Conservation (phyloP, 23 tunicate genomes). For the Ascidia mentula region DNA sequence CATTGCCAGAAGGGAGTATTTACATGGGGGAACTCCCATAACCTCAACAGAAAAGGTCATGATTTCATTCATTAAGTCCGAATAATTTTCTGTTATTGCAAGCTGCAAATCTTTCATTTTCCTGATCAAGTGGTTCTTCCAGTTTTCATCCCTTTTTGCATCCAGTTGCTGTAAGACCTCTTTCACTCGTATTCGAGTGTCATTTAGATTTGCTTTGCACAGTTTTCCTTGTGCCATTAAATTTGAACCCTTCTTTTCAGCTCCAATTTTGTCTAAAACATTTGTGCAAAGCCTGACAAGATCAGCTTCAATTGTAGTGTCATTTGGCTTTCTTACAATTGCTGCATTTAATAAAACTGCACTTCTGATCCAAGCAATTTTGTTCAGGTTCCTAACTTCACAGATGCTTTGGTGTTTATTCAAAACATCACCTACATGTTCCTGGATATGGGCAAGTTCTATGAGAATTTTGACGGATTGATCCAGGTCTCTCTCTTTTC, state of each 20-base stretch:
- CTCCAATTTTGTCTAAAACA: neutral
- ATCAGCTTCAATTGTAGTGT: neutral
- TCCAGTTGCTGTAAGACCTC: neutral
- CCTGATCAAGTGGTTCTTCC: neutral
- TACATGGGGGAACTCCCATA: neutral
- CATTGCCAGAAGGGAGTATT: neutral
- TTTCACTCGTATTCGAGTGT: neutral
- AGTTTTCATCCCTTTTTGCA: neutral
- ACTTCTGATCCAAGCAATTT: neutral
- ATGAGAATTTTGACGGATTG: neutral
- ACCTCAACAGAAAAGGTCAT: neutral
- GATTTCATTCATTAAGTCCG: neutral
- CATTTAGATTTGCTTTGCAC: neutral
- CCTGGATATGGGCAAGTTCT: neutral
- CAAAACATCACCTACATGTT: neutral
- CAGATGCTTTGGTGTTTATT: neutral
- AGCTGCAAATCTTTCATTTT: neutral
- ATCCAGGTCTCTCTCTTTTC: neutral
- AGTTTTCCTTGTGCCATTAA: neutral
- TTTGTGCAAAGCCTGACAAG: neutral
- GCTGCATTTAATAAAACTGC: slow-evolving; percentile 14
- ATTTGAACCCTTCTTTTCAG: neutral
- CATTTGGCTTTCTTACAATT: slow-evolving; percentile 7
- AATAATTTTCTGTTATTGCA: neutral
- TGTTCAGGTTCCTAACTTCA: neutral